A percentile compares a stretch with the other conserved stretches of the same genome.
phyloP scores from a whole-genome alignment of 64 coral and sea anemone genomes.

The Orbicella faveolata region DNA sequence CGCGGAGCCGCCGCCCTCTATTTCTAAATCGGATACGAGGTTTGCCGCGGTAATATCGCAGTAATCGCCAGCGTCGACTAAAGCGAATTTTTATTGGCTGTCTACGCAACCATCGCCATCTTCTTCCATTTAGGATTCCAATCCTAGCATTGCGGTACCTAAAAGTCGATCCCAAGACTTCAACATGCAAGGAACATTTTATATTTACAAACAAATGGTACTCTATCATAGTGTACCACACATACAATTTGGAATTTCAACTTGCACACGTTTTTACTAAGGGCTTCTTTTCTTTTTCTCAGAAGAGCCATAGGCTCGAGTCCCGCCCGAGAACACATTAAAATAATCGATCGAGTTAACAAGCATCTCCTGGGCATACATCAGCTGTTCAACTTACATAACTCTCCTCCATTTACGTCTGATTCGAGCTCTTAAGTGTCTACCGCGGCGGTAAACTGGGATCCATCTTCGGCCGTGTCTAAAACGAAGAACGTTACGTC shows the following conservation, averaged over 20 bases:
- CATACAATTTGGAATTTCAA: neutral
- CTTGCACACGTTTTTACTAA: too few species aligned
- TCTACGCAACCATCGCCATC: neutral
- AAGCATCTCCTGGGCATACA: neutral
- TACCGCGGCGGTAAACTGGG: neutral
- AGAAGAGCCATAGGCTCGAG: too few species aligned
- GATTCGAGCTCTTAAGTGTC: neutral
- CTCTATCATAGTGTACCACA: too few species aligned
- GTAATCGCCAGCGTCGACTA: neutral
- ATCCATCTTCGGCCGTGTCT: neutral
- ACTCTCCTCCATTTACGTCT: neutral
- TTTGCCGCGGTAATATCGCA: neutral
- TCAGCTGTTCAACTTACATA: neutral
- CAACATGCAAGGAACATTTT: neutral
- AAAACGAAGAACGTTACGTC: slow-evolving; percentile 29
- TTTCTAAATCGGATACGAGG: neutral
- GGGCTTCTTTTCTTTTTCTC: neutral
- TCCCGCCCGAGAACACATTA: too few species aligned
- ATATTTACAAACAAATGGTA: too few species aligned
- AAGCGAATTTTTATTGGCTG: slow-evolving; percentile 4
- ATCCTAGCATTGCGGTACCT: slow-evolving; percentile 1
- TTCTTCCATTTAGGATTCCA: slow-evolving; percentile 3
- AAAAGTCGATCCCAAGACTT: neutral
- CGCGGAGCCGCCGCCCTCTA: neutral
- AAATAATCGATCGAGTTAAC: too few species aligned